Base-by-base conservation (phyloP, 2,113 vertebrate genomes). In the Herpailurus yagouaroundi region DNA sequence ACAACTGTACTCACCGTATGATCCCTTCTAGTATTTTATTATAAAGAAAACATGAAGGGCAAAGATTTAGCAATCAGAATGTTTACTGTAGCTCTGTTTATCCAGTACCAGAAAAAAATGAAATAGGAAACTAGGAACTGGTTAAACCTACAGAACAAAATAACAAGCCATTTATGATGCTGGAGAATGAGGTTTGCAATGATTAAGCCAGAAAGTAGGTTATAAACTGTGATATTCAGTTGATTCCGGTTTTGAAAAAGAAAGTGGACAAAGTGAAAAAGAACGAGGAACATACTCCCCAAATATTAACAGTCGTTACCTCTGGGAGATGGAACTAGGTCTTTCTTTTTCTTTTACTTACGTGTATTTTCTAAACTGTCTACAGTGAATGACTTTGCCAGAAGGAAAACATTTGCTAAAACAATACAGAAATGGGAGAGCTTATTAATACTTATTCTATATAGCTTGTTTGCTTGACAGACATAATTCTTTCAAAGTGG, bases 21-120 rank as follows among this genome's bases (percentile, higher is more conserved):
- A 87, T 73, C 16, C 23, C 33, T 88, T 93, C 33, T 16, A 94
- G n/a, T 57, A 87, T 38, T 82, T 89, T 74, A 85, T 64, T 89
- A 86, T 63, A 81, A 89, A 94, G 25, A 86, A 97, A 69, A 80
- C 29, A 60, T 36, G 11, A 87, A 69, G 7, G 36, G 21, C 57
- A 89, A 92, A 94, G 31, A 50, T 57, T 95, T 95, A 96, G 60
- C 36, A 48, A 80, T 50, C 25, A 82, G 63, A 80, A 81, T 55
- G 52, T 64, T 96, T 18, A 87, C 12, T n/a, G 36, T 2, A 94
- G 18, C 21, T 94, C 45, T 90, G 31, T 64, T 81, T 45, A 79
- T 14, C 45, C 8, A 91, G 92, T 11, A 69, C 55, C 52, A 50
- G 52, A 80, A 50, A 89, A 93, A 90, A 96, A 19, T 45, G 33